phyloP scores from a whole-genome alignment of 1,140 invertebrate genomes.

The Portunus trituberculatus region DNA sequence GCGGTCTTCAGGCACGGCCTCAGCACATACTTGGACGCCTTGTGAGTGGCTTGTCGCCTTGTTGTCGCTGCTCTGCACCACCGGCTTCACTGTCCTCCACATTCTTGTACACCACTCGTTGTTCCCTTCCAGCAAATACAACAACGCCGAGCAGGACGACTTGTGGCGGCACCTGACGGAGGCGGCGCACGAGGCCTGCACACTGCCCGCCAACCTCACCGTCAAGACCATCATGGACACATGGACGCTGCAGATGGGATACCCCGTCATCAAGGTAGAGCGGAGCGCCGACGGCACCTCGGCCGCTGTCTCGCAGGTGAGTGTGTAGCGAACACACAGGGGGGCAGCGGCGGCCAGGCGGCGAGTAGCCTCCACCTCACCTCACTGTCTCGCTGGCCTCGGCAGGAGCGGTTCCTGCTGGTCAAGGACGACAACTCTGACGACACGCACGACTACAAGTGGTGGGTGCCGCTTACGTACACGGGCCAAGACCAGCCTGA shows the following conservation, averaged over 20 bases:
- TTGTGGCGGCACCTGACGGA: slow-evolving; percentile 57
- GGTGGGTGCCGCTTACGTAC: slow-evolving; percentile 77
- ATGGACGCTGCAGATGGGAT: slow-evolving; percentile 71
- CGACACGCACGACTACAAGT: slow-evolving; percentile 69
- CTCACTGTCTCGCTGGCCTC: not conserved
- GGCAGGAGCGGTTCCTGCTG: slow-evolving; percentile 73
- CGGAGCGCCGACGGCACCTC: slow-evolving; percentile 50
- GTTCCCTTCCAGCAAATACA: slow-evolving; percentile 38
- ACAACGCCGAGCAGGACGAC: slow-evolving; percentile 52
- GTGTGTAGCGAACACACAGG: not conserved
- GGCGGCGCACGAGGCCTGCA: slow-evolving; percentile 51
- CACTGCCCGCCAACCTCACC: slow-evolving; percentile 42
- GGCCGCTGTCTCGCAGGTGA: slow-evolving; percentile 59
- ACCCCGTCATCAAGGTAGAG: slow-evolving; percentile 60
- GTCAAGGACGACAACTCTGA: not conserved
- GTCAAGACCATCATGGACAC: slow-evolving; percentile 70
- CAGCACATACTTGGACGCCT: slow-evolving; percentile 86
- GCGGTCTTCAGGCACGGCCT: slow-evolving; percentile 90
- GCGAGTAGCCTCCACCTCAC: not conserved
- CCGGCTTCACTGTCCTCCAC: not conserved
- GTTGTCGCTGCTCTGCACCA: not conserved
- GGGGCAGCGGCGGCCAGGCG: not conserved
- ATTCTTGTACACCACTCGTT: not conserved
- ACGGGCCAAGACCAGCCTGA: slow-evolving; percentile 64
- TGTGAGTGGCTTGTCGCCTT: slow-evolving; percentile 33